Evolutionary conservation across 53 echinoderm and acorn worm genomes (phyloP), one percentile per base, ranked within the genome.

Genomic region (Hippasteria phrygiana): DNA sequence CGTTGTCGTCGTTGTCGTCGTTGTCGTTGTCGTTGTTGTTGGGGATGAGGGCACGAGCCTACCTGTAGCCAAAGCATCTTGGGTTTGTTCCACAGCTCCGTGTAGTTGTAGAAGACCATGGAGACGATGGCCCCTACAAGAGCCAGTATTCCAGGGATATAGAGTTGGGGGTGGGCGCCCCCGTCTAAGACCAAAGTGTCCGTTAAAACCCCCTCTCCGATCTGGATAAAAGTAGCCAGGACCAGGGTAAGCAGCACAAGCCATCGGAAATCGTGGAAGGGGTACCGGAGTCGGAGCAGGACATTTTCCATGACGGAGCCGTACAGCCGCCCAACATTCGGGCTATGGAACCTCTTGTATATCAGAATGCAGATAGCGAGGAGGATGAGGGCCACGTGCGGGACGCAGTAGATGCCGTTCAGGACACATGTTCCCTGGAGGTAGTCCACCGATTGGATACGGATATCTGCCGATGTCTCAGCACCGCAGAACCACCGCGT

Each of bases 191-290:
- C 62, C 36, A 86, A 64, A 24, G 71, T 66, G 54, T 87, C 71
- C 3, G 91, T 91, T 28, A 91, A 67, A 12, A 91, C 3, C 16
- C 87, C 87, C 87, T 91, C 91, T 24, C 77, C 77, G 71, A 87
- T 31, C 67, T 87, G 87, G 4, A 75, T 3, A 55, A 78, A n/a
- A 12, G 87, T 29, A 3, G 41, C 9, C 12, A 91, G 32, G 18
- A 77, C 31, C 54, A 91, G 75, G 40, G 51, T 0, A 4, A 91
- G 27, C 47, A 46, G 35, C 2, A 85, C 18, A 7, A 47, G 32
- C 85, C 48, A 47, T 7, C 85, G 85, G 87, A 69, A 13, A 31
- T 87, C 77, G 29, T 62, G 65, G 71, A 64, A 77, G 20, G 87
- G 53, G 4, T 87, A 42, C 27, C 39, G 53, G 32, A 87, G 55